Evolutionary conservation across 2,797 vertebrate genomes (phyloP).

Genomic region (Lindbergichthys nudifrons): DNA sequence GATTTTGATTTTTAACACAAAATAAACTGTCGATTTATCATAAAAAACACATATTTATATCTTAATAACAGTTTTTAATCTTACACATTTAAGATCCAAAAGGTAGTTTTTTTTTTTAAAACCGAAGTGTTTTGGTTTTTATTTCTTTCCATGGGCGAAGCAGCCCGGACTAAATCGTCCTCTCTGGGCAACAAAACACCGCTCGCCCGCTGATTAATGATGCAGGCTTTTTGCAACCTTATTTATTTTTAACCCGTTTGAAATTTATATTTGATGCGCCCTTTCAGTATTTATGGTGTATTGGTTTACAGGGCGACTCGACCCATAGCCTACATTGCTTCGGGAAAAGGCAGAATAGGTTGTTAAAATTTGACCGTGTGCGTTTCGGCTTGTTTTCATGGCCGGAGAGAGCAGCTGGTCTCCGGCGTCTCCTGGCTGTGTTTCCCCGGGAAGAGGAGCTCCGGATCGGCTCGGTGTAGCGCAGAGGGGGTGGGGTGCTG

Average conservation of each 20-base stretch:
- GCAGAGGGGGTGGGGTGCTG: conserved; percentile 43
- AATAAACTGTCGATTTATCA: neutral
- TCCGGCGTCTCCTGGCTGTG: conserved; percentile 35
- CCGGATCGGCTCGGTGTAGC: conserved; percentile 56
- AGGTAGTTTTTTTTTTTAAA: conserved; percentile 15
- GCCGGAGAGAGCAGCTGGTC: conserved; percentile 50
- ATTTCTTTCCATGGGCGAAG: conserved; percentile 50
- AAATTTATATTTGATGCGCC: conserved; percentile 82
- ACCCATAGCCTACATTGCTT: conserved; percentile 18
- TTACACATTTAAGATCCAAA: too few species aligned
- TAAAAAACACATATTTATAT: neutral
- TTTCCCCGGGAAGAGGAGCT: conserved; percentile 65
- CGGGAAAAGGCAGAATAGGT: conserved; percentile 19
- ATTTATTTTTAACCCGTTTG: conserved; percentile 82
- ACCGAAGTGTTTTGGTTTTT: conserved; percentile 50
- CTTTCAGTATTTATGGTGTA: conserved; percentile 72
- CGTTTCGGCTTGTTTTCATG: conserved; percentile 21
- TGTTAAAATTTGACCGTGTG: conserved; percentile 27
- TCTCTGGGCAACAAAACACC: conserved; percentile 71
- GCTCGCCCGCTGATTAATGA: conserved; percentile 62
- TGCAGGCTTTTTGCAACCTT: conserved; percentile 67
- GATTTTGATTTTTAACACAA: conserved; percentile 1
- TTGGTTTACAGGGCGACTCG: conserved; percentile 67
- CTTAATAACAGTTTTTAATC: neutral
- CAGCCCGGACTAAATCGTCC: conserved; percentile 44